Conservation (phyloP, 2,888 invertebrate species). For the Graphium colonna region DNA sequence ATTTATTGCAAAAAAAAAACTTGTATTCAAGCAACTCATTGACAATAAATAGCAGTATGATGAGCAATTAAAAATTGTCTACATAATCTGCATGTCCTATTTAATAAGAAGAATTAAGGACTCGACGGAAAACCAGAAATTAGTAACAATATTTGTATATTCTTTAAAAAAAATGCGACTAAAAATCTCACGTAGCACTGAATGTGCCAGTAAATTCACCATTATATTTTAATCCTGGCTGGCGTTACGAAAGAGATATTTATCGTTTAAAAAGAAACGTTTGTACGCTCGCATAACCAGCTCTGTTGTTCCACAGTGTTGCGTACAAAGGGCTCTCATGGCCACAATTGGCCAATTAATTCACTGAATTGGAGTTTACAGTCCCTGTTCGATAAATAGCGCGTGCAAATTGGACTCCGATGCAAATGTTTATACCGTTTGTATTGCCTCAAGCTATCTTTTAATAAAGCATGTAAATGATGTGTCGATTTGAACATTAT, state of each 20-base stretch:
- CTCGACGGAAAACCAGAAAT: no score
- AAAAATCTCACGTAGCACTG: background rate
- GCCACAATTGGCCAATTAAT: conserved; percentile 4
- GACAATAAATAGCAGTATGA: no score
- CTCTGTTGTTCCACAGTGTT: background rate
- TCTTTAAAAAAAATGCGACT: no score
- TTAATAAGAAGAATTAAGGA: no score
- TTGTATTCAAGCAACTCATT: no score
- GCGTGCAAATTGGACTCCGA: background rate
- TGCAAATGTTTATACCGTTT: background rate
- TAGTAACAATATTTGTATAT: no score
- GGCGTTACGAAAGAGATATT: background rate
- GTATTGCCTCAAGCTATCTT: background rate
- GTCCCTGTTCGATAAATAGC: conserved; percentile 4
- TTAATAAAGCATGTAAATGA: no score
- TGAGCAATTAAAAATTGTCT: no score
- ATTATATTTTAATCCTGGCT: background rate
- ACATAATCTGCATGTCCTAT: no score
- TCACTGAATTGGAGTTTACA: conserved; percentile 5
- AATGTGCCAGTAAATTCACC: background rate
- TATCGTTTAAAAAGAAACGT: background rate
- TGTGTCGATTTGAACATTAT: no score
- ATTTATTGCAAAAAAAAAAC: no score
- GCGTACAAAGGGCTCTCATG: background rate
- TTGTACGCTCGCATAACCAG: background rate